Percentiles rank a stretch among this genome's conserved stretches.
phyloP scores from a whole-genome alignment of 1,140 invertebrate genomes.

The Anoplophora glabripennis region DNA sequence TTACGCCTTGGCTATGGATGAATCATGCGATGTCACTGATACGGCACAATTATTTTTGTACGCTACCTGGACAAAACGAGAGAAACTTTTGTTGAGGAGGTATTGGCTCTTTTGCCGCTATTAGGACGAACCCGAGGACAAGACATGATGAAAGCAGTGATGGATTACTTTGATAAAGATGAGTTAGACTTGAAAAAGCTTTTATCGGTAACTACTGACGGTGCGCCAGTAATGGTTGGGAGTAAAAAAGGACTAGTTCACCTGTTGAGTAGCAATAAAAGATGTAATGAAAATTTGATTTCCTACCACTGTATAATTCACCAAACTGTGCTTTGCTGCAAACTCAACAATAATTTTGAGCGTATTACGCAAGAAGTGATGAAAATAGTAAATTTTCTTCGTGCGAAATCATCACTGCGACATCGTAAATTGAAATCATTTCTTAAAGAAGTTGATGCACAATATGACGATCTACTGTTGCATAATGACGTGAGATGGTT shows the following conservation, averaged over 20 bases:
- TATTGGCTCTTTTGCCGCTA: neutral
- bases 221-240: conserved; percentile 6
- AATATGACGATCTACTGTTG: conserved; percentile 3
- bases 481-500: conserved; percentile 16
- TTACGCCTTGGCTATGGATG: neutral
- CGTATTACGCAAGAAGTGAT: conserved; percentile 1
- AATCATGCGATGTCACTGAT: neutral
- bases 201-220: conserved; percentile 11
- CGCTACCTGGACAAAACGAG: neutral
- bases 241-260: conserved; percentile 2
- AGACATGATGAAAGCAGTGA: conserved; percentile 8
- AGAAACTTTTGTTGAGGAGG: conserved; percentile 1
- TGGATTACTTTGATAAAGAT: conserved; percentile 8
- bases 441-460: neutral
- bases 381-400: conserved; percentile 8
- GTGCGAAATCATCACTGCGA: conserved; percentile 4
- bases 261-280: conserved; percentile 5
- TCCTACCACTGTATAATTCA: conserved; percentile 4
- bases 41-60: conserved; percentile 2
- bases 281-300: conserved; percentile 8
- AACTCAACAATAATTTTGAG: conserved; percentile 1
- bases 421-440: conserved; percentile 2
- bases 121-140: neutral
- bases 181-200: conserved; percentile 7
- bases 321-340: conserved; percentile 4